phyloP scores from a whole-genome alignment of 2,888 invertebrate genomes.

The Byasa hedistus region DNA sequence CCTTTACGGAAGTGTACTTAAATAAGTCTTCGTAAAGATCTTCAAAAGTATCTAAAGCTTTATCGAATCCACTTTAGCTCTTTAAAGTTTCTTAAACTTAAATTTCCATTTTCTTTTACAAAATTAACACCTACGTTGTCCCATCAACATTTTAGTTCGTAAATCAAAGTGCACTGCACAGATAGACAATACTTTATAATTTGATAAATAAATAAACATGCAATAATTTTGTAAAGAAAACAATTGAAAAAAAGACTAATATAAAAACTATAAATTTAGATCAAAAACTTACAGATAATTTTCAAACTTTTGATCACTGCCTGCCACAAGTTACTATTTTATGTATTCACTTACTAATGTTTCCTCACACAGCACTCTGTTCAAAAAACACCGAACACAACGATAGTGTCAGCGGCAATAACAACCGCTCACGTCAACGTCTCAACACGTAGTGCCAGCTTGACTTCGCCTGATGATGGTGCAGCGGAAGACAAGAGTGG shows the following conservation, averaged over 20 bases:
- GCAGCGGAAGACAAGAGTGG: conserved; percentile 56
- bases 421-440: conserved; percentile 56
- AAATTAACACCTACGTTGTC: too few species aligned
- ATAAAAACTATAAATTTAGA: conserved; percentile 5
- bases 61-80: too few species aligned
- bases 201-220: too few species aligned
- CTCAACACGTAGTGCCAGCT: conserved; percentile 66
- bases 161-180: too few species aligned
- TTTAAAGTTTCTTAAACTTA: too few species aligned
- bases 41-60: too few species aligned
- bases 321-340: conserved; percentile 38
- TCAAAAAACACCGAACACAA: conserved; percentile 53
- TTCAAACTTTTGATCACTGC: conserved; percentile 25
- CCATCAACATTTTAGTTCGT: too few species aligned
- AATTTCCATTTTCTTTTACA: too few species aligned
- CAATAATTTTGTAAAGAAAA: background rate
- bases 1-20: background rate
- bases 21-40: background rate
- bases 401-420: conserved; percentile 40
- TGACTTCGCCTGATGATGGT: conserved; percentile 66
- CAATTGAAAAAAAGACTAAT: background rate
- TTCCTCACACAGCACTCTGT: conserved; percentile 62
- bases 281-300: conserved; percentile 40
- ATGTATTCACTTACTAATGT: conserved; percentile 47
- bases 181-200: too few species aligned